These are phyloP conservation scores for Heterohyrax brucei DNA, from an alignment of 2,797 vertebrate genomes.

Conservation along the genomic window DNA sequence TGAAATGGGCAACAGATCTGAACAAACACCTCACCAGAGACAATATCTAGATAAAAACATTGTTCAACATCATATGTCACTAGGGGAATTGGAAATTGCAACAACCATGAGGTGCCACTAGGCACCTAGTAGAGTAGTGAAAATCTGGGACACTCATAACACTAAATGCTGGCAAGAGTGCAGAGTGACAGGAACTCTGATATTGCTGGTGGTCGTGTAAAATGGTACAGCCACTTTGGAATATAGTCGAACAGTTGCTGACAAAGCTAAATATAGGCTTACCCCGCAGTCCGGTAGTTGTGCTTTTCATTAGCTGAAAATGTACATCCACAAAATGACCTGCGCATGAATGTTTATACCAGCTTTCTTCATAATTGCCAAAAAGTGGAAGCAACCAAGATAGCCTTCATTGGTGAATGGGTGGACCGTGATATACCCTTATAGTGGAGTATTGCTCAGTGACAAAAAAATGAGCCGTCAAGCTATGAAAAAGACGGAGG, in stretches of 20 bases:
- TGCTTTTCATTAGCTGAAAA: no score
- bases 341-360: no score
- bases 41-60: neutral
- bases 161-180: neutral
- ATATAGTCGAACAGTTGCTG: no score
- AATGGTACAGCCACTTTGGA: neutral
- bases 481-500: neutral
- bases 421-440: no score
- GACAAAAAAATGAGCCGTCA: neutral
- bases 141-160: neutral
- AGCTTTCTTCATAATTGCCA: no score
- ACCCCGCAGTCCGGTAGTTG: no score
- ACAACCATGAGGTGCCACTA: neutral
- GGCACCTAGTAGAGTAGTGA: neutral
- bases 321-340: no score
- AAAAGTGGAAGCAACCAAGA: no score
- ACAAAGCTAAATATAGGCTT: no score
- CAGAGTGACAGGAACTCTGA: neutral
- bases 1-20: neutral
- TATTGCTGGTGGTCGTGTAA: neutral
- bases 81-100: neutral
- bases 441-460: neutral
- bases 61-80: neutral
- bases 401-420: no score
- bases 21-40: neutral